Evolutionary conservation across 2,113 vertebrate genomes (phyloP), one percentile per base, ranked within the genome.

Genomic region (Strix aluco): DNA sequence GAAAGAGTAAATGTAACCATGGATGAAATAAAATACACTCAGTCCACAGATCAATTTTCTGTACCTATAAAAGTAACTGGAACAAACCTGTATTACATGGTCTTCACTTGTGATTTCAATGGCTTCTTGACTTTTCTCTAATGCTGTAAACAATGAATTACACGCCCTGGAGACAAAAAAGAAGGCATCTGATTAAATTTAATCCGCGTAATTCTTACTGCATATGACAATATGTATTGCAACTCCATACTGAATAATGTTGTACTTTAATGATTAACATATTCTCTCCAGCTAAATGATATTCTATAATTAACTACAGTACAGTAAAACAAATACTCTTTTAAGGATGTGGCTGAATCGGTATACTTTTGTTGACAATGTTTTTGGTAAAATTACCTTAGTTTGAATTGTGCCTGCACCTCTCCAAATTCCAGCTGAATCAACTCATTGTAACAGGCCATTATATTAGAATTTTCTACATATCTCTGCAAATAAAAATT

Each of bases 61-160:
- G 70, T 55, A 89, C 42, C 86, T 89, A 72, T 5, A 91, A 89
- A 81, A 94, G 65, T 69, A 57, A 63, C 49, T 75, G 57, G 58
- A 93, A 98, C 98, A 58, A 97, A 99, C 99, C 99, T 99, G 99
- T 98, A 99, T 99, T 88, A 99, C 96, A 95, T 99, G 99, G 98
- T 99, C 99, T 98, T 99, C 99, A 97, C 98, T 99, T 83, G 99
- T 99, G 97, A 99, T 99, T 98, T 99, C 99, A 96, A 99, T 98
- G 97, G 99, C 99, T 98, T 99, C 99, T 98, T 99, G 99, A 96
- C 99, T 99, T 98, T 99, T 99, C 97, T 99, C 99, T 97, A 99
- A 96, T 66, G 99, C 99, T 90, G 99, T 99, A 97, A 99, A 99
- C 97, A 99, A 97, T 97, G 99, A 99, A 96, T 99, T 99, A 96